phyloP scores from a whole-genome alignment of 1,140 invertebrate genomes.

The Macrosteles quadrilineatus region DNA sequence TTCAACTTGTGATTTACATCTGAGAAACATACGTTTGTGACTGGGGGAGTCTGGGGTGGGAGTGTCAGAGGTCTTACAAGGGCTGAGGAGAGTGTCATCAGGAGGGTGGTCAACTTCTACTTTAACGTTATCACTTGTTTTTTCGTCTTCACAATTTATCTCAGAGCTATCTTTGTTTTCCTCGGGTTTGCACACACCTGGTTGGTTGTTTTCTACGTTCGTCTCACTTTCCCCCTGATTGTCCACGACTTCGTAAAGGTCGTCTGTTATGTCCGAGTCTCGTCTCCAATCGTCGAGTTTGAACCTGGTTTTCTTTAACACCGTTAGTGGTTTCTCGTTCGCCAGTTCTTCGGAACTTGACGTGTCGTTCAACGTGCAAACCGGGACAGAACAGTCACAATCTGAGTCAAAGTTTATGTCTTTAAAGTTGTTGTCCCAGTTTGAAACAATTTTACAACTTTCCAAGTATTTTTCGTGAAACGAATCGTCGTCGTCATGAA shows the following conservation, averaged over 20 bases:
- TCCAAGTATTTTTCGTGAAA: constrained; percentile 25
- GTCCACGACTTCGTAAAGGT: background rate
- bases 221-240: background rate
- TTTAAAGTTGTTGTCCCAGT: constrained; percentile 29
- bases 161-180: background rate
- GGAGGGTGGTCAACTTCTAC: constrained; percentile 7
- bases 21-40: constrained; percentile 12
- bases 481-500: background rate
- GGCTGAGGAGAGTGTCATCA: background rate
- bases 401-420: constrained; percentile 18
- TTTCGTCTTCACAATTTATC: background rate
- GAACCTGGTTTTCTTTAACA: constrained; percentile 16
- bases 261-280: constrained; percentile 9
- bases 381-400: background rate
- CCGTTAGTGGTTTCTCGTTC: background rate
- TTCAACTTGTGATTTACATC: constrained; percentile 29
- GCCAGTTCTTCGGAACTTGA: constrained; percentile 6
- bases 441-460: constrained; percentile 24
- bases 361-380: constrained; percentile 7
- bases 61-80: background rate
- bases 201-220: background rate
- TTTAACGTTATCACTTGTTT: constrained; percentile 1
- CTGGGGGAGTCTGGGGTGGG: constrained; percentile 1
- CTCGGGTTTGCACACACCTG: background rate
- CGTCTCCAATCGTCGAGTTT: constrained; percentile 5